Evolutionary conservation across 2,113 vertebrate genomes (phyloP).

Genomic region (Procavia capensis): DNA sequence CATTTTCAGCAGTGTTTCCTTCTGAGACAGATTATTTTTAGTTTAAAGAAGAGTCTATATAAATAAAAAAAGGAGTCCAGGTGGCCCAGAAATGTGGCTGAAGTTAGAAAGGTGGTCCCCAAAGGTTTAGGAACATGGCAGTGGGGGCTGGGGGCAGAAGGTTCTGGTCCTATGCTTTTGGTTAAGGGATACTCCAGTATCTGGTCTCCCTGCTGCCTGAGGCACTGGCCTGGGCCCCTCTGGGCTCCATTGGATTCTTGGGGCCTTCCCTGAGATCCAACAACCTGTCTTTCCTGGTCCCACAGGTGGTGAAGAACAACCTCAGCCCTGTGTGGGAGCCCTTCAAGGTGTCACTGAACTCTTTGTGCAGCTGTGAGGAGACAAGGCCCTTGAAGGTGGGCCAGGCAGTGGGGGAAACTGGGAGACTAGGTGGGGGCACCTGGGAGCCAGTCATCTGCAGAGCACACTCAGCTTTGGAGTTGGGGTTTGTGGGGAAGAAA

Average conservation of each 20-base stretch:
- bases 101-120: neutral
- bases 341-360: conserved; percentile 96
- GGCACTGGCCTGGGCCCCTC: neutral
- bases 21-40: neutral
- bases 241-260: neutral
- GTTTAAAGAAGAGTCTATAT: neutral
- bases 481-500: neutral
- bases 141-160: neutral
- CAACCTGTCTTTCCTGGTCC: neutral
- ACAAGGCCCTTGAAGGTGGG: conserved; percentile 94
- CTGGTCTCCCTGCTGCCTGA: too few species aligned
- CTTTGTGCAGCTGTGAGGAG: conserved; percentile 96
- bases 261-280: neutral
- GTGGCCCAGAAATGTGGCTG: neutral
- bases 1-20: neutral
- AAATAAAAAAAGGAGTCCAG: neutral
- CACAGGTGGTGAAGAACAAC: conserved; percentile 97
- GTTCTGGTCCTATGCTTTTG: too few species aligned
- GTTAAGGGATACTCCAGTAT: too few species aligned
- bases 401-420: rapidly evolving
- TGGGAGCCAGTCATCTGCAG: neutral
- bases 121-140: rapidly evolving
- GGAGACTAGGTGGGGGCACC: rapidly evolving
- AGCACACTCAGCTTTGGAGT: neutral
- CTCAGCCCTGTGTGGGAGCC: conserved; percentile 97